Evolutionary conservation across 1,140 invertebrate genomes (phyloP).

Genomic region (Drosophila erecta): DNA sequence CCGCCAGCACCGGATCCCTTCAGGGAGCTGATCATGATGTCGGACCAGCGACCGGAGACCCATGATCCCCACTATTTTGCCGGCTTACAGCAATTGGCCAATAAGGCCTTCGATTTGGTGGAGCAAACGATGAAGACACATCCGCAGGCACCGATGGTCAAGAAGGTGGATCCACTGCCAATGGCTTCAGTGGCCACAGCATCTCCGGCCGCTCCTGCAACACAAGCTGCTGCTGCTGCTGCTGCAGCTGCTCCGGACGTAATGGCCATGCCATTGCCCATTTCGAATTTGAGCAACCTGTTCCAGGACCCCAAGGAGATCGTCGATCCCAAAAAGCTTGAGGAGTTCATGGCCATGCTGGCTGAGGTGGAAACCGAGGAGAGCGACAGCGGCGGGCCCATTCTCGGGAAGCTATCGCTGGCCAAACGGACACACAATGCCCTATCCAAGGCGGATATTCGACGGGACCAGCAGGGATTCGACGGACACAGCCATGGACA

Average conservation of each 20-base stretch:
- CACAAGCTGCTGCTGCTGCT: slow-evolving; percentile 2
- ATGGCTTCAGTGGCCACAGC: neutral
- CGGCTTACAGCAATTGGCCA: slow-evolving; percentile 85
- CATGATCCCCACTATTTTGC: slow-evolving; percentile 84
- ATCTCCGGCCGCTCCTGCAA: neutral
- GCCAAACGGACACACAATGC: slow-evolving; percentile 87
- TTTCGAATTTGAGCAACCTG: slow-evolving; percentile 67
- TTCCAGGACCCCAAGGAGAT: slow-evolving; percentile 84
- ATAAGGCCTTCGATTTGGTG: slow-evolving; percentile 85
- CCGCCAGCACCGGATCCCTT: slow-evolving; percentile 85
- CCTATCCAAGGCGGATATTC: slow-evolving; percentile 83
- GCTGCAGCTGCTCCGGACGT: slow-evolving; percentile 2
- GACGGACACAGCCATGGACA: slow-evolving; percentile 50
- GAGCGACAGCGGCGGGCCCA: slow-evolving; percentile 87
- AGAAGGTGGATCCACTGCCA: slow-evolving; percentile 14
- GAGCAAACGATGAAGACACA: slow-evolving; percentile 80
- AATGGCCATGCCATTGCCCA: slow-evolving; percentile 35
- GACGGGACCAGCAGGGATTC: slow-evolving; percentile 51
- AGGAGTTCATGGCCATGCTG: slow-evolving; percentile 85
- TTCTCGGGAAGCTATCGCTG: slow-evolving; percentile 87
- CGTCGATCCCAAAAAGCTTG: slow-evolving; percentile 84
- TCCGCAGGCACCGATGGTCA: slow-evolving; percentile 30
- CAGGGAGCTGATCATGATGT: slow-evolving; percentile 86
- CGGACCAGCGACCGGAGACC: slow-evolving; percentile 83
- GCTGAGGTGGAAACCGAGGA: slow-evolving; percentile 87